Conservation (phyloP, 2,113 vertebrate genomes). For the Actenoides hombroni region DNA sequence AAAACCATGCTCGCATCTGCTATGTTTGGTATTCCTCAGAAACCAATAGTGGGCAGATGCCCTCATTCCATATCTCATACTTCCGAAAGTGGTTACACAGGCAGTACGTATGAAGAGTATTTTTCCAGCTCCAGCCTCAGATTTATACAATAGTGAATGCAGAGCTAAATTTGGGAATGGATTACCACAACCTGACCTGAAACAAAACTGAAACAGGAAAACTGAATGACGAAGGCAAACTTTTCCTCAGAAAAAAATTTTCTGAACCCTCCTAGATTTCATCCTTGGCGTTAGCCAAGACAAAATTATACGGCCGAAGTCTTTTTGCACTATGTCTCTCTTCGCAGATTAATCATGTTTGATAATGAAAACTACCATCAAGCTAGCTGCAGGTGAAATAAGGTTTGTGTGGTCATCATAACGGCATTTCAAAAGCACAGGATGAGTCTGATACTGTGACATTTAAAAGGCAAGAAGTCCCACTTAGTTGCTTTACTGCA, state of each 20-base stretch:
- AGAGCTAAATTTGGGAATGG: not conserved
- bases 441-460: not conserved
- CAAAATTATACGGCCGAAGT: not conserved
- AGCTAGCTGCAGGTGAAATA: not conserved
- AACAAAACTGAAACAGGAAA: conserved; percentile 5
- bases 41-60: not conserved
- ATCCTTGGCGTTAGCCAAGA: not conserved
- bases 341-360: not conserved
- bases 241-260: not conserved
- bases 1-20: not conserved
- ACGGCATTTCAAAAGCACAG: conserved; percentile 1
- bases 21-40: not conserved
- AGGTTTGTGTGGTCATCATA: not conserved
- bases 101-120: not conserved
- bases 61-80: not conserved
- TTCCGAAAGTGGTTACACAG: not conserved
- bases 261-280: not conserved
- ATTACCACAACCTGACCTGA: not conserved
- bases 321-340: not conserved
- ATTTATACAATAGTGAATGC: not conserved
- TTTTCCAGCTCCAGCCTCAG: not conserved
- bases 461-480: conserved; percentile 12
- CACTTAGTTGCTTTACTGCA: conserved; percentile 5
- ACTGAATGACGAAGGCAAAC: not conserved
- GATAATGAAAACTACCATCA: not conserved